Base-by-base conservation (phyloP, 2,888 invertebrate genomes). In the Agrochola litura region DNA sequence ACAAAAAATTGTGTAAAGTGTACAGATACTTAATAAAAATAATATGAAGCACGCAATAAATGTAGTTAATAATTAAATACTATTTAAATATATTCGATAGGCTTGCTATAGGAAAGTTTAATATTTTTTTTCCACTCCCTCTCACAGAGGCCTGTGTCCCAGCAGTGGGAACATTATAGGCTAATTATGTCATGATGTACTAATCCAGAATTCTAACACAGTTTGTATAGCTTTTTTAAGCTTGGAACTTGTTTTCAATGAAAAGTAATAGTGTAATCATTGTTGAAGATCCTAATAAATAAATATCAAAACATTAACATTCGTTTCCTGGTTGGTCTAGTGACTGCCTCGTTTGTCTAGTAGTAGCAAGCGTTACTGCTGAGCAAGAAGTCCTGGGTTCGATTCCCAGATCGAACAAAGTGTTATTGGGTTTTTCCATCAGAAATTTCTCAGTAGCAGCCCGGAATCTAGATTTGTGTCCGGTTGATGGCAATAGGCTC, bases 41-140 rank as follows among this genome's bases (percentile, higher is more conserved):
- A 79, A 82, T 83, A 89, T 88, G 78, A 91, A 91, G 90, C 91
- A 91, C 89, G 84, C 90, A 73, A 81, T 87, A 88, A 88, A 56
- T 56, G 56, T 56, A 89, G 88, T 90, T 84, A 73, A 78, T 82
- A 61, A 82, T 77, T 76, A 71, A 68, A 52, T 73, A 66, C 22
- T 52, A 76, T 73, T 70, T 10, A 14, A 46, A 64, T 75, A 64
- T 76, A 67, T 77, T 76, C 66, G 52, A 77, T 41, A 70, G 56
- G 43, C 72, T 65, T 58, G 54, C 30, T 46, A 6, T 2, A 2
- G 10, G n/a, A 41, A 37, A 41, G 6, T 61, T n/a, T 4, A 68
- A n/a, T 41, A 37, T 6, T 19, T 16, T 2, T 68, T 60, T 61
- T 22, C 52, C 52, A 22, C 52, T 22, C 52, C 16, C 22, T 52